These are phyloP conservation scores for Loripinus fragilis DNA, from an alignment of 2,888 invertebrate genomes.

Conservation along the genomic window DNA sequence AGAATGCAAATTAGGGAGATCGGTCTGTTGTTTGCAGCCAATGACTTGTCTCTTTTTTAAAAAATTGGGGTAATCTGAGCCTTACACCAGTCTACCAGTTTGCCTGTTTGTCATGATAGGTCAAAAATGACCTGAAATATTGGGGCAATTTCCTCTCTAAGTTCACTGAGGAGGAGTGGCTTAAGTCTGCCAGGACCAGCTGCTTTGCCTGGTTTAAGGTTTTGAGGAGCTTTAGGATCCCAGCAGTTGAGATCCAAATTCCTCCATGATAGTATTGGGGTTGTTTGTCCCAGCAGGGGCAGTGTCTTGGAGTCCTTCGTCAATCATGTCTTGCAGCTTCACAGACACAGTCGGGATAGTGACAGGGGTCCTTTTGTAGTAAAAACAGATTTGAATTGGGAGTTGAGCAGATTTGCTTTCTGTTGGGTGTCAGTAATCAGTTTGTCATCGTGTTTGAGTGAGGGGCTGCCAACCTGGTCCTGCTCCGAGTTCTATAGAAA, in stretches of 20 bases:
- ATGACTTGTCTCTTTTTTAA: not conserved
- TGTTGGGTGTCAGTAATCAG: not conserved
- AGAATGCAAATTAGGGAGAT: not conserved
- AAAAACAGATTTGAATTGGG: not conserved
- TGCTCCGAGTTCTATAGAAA: not conserved
- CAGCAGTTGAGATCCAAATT: not conserved
- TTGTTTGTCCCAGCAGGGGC: not conserved
- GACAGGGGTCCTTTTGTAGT: not conserved
- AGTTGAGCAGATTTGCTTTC: not conserved
- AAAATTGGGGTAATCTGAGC: not conserved
- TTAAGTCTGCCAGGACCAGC: not conserved
- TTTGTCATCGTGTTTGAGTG: not conserved
- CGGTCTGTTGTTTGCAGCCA: not conserved
- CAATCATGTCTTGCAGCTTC: not conserved
- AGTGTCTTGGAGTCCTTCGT: not conserved
- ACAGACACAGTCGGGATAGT: not conserved
- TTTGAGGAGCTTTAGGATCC: not conserved
- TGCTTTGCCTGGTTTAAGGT: not conserved
- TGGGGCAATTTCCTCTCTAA: not conserved
- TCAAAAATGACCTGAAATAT: not conserved
- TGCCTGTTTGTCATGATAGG: too few species aligned
- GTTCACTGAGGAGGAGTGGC: not conserved
- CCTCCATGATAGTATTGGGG: not conserved
- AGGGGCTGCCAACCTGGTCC: not conserved
- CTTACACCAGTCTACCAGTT: not conserved